Percentiles rank a stretch among this genome's conserved stretches.
Conservation (phyloP, 2,113 vertebrate genomes). For the Ascaphus truei region DNA sequence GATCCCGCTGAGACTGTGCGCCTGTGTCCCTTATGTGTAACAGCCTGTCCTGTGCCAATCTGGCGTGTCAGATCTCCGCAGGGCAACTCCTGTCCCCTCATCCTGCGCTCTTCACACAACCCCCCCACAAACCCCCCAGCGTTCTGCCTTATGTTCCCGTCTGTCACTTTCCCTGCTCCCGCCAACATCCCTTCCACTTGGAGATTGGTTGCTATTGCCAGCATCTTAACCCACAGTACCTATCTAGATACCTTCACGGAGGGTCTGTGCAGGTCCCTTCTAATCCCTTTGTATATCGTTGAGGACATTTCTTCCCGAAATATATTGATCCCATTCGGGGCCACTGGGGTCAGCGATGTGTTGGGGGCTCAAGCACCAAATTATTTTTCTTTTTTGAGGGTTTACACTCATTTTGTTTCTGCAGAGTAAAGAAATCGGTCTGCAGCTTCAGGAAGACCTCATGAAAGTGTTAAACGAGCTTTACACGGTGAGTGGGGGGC, state of each 20-base stretch:
- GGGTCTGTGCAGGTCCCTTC: no score
- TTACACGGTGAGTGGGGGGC: conserved; percentile 79
- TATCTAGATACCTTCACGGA: background rate
- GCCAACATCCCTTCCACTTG: background rate
- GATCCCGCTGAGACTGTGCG: background rate
- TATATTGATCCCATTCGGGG: no score
- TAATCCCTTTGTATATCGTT: background rate
- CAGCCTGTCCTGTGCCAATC: background rate
- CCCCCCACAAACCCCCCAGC: background rate
- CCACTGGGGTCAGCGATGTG: no score
- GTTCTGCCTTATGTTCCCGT: conserved; percentile 8
- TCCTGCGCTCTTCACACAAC: background rate
- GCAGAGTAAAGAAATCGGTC: conserved; percentile 95
- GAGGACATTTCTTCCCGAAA: no score
- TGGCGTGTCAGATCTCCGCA: background rate
- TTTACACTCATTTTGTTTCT: conserved; percentile 59
- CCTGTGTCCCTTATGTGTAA: no score
- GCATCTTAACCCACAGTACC: background rate
- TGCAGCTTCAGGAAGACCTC: conserved; percentile 94
- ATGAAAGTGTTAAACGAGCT: conserved; percentile 97
- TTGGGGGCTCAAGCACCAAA: no score
- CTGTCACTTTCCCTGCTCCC: background rate
- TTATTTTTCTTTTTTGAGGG: no score
- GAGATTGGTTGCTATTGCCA: background rate
- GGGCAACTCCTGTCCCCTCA: conserved; percentile 12